phyloP scores from a whole-genome alignment of 2,888 invertebrate genomes.

The Polyommatus icarus region DNA sequence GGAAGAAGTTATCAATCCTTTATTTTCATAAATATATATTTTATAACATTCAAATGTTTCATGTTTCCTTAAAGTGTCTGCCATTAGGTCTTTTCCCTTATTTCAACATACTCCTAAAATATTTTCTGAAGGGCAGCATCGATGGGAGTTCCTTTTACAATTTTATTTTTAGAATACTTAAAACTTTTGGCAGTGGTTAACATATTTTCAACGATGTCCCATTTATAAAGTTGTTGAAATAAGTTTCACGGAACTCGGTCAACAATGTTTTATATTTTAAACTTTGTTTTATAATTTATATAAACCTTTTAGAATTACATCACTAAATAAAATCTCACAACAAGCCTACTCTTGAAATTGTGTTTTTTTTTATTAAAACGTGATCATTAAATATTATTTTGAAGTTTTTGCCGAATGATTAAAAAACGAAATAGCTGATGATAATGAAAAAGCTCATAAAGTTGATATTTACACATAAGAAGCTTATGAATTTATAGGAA shows the following conservation, averaged over 20 bases:
- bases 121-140: not conserved
- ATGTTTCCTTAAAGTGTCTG: no score
- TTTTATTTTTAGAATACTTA: conserved; percentile 20
- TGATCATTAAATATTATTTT: no score
- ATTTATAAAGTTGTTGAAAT: conserved; percentile 24
- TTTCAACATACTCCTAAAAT: not conserved
- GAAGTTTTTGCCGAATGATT: no score
- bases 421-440: not conserved
- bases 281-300: not conserved
- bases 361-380: no score
- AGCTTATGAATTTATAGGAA: not conserved
- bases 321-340: not conserved
- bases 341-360: not conserved
- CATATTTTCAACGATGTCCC: conserved; percentile 15
- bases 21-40: no score
- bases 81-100: no score
- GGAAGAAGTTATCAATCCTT: no score
- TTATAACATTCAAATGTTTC: no score
- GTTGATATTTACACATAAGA: not conserved
- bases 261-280: not conserved
- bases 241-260: conserved; percentile 14
- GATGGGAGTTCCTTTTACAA: not conserved
- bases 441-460: not conserved
- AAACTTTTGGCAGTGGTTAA: conserved; percentile 21
- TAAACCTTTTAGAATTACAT: not conserved